Evolutionary conservation across 2,888 invertebrate genomes (phyloP).

Genomic region (Dermolepida albohirtum): DNA sequence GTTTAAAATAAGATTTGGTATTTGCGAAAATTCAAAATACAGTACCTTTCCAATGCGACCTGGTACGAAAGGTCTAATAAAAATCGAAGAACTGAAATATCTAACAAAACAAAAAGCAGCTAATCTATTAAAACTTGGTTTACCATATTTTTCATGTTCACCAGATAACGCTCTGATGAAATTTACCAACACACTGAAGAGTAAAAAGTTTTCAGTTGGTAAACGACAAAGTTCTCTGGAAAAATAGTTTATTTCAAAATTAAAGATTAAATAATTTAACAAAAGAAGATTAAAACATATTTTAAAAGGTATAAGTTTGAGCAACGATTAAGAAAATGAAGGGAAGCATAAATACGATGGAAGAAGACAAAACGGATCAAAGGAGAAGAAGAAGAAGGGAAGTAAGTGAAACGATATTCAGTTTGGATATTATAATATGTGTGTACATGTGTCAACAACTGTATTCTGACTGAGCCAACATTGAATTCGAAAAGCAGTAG

Average conservation of each 20-base stretch:
- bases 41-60: slow-evolving; percentile 38
- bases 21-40: background rate
- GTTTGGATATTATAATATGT: too few relatives aligned
- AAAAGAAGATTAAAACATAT: too few relatives aligned
- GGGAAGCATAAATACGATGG: too few relatives aligned
- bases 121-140: slow-evolving; percentile 26
- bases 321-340: too few relatives aligned
- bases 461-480: too few relatives aligned
- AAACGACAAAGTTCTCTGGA: slow-evolving; percentile 40
- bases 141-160: slow-evolving; percentile 1
- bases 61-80: slow-evolving; percentile 40
- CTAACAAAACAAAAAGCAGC: slow-evolving; percentile 36
- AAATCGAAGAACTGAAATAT: slow-evolving; percentile 42
- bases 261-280: too few relatives aligned
- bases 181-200: slow-evolving; percentile 36
- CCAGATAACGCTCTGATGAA: slow-evolving; percentile 36
- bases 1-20: background rate
- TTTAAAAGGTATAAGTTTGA: too few relatives aligned
- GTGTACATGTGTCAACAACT: too few relatives aligned
- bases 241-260: slow-evolving; percentile 6
- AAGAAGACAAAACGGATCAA: too few relatives aligned
- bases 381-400: too few relatives aligned
- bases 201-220: slow-evolving; percentile 35
- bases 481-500: too few relatives aligned
- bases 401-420: too few relatives aligned